phyloP scores from a whole-genome alignment of 2,113 vertebrate genomes.

The Dasypus novemcinctus region DNA sequence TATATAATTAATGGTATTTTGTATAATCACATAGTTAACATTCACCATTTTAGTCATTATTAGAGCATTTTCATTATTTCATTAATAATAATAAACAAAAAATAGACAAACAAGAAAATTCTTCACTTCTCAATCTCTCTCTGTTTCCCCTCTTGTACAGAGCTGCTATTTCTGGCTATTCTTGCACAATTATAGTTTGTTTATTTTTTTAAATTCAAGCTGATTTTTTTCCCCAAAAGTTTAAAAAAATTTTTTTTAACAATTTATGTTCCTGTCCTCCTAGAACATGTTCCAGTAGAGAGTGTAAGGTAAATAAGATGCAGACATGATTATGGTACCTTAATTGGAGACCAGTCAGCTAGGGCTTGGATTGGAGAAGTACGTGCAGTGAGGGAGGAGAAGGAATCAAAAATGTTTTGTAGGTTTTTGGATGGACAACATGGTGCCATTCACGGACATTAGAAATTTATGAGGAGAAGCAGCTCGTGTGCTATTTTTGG shows the following conservation, averaged over 20 bases:
- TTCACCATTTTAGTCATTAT: too few species aligned
- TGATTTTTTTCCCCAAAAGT: neutral
- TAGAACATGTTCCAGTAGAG: neutral
- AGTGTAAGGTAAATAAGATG: neutral
- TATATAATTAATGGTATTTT: too few species aligned
- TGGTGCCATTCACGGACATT: neutral
- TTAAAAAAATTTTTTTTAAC: neutral
- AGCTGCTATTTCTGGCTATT: too few species aligned
- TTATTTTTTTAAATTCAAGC: too few species aligned
- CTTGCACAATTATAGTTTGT: too few species aligned
- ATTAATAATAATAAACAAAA: too few species aligned
- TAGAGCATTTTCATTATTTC: too few species aligned
- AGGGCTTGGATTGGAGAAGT: neutral
- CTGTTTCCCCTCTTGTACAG: too few species aligned
- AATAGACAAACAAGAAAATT: too few species aligned
- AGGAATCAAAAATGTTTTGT: neutral
- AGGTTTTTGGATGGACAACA: neutral
- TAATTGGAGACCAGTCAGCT: neutral
- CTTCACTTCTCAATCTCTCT: too few species aligned
- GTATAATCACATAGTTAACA: too few species aligned
- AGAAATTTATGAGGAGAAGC: neutral
- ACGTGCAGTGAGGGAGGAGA: neutral
- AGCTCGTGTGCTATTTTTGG: neutral
- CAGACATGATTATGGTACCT: neutral
- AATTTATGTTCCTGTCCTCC: neutral